Base-by-base conservation (phyloP, 2,888 invertebrate species). In the Mechanitis messenoides region DNA sequence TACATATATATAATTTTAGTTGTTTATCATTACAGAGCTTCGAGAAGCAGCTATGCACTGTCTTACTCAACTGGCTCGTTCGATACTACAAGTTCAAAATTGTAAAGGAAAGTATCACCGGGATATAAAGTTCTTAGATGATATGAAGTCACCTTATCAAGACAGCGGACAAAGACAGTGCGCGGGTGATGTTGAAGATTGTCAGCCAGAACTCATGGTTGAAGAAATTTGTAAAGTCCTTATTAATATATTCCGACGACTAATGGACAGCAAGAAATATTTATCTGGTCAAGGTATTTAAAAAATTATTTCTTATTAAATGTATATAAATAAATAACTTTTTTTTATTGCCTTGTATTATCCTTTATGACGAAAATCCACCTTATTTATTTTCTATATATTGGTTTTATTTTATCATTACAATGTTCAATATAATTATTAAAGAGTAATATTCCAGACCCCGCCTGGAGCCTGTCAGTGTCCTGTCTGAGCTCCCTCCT, bases 121-220 rank as follows among this genome's bases (percentile, higher is more conserved):
- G 80, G 47, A 69, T 72, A 3, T 71, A 0, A 71, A 81, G 28
- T 80, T 82, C 58, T 77, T 83, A 7, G 85, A 87, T 56, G 73
- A 74, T 60, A 11, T 87, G n/a, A 81, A 78, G 59, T 83, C 60
- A 33, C 56, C 83, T 0, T 76, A 78, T 0, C 71, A 68, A 57
- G 68, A 67, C 33, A 59, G 45, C 20, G 2, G 74, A 71, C 0
- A 83, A 80, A 0, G 81, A 81, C 53, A 72, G 66, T 12, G 71
- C 64, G 1, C 70, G 69, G 9, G 71, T 0, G 55, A 42, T 1
- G 77, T 80, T 33, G 62, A 70, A 1, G 81, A 85, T 54, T 90
- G 89, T 53, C 83, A 75, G 28, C 88, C 89, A 0, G 87, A 87
- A 59, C 87, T 79, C 58, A 72, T 87, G 68, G 74, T 79, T 0